Conservation (phyloP, 2,888 invertebrate species). For the Ophonus ardosiacus region DNA sequence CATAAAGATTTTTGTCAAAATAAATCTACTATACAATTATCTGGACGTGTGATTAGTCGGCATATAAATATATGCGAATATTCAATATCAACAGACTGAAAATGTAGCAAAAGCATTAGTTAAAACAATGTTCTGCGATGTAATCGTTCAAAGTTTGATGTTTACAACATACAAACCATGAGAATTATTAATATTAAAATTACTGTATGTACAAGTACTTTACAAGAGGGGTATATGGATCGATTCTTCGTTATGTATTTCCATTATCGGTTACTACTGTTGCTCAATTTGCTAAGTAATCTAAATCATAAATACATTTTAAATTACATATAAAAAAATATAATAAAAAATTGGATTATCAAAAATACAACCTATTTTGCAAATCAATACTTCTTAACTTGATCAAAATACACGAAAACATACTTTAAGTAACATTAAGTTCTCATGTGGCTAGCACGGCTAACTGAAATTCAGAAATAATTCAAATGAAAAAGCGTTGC, state of each 20-base stretch:
- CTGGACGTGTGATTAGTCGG: constrained; percentile 45
- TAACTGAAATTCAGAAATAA: constrained; percentile 27
- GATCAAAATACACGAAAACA: constrained; percentile 47
- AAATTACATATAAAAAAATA: constrained; percentile 63
- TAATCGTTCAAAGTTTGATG: constrained; percentile 31
- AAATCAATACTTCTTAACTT: constrained; percentile 46
- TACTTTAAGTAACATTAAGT: constrained; percentile 52
- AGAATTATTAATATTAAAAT: constrained; percentile 45
- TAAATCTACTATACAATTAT: constrained; percentile 53
- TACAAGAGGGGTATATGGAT: constrained; percentile 21
- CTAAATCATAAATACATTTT: constrained; percentile 61
- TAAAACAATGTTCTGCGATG: constrained; percentile 44
- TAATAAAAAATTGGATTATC: constrained; percentile 60
- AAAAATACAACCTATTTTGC: constrained; percentile 60
- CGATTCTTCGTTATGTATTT: constrained; percentile 30
- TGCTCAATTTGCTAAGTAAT: constrained; percentile 49
- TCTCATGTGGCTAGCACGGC: constrained; percentile 23
- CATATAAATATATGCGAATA: constrained; percentile 30
- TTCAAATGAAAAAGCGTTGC: constrained; percentile 14
- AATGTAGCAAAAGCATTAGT: constrained; percentile 59
- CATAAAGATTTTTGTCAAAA: constrained; percentile 25
- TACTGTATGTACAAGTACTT: constrained; percentile 60
- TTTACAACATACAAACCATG: constrained; percentile 48
- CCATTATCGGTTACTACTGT: constrained; percentile 41
- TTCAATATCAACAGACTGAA: constrained; percentile 38